Evolutionary conservation across 2,797 vertebrate species (phyloP), one percentile per base, ranked within the genome.

Genomic region (Heliangelus exortis): DNA sequence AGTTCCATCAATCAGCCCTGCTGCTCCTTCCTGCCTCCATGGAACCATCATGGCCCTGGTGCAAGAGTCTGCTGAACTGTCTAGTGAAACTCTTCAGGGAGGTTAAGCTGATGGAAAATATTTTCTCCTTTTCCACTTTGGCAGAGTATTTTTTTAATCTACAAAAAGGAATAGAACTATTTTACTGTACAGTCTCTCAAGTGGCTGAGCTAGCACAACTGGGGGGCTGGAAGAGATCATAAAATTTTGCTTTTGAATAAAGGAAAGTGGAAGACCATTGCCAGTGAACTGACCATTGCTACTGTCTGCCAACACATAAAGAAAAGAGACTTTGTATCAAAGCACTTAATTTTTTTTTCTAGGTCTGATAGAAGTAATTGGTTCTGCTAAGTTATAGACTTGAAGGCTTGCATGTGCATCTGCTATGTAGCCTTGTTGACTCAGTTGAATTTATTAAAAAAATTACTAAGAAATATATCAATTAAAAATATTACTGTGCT

Each of bases 401-500:
- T 87, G 57, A 33, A 65, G 45, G 61, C 36, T 73, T 63, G 53
- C 28, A 84, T 72, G 28, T 74, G 28, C 43, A 74, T 67, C 67
- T 89, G 68, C 68, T 47, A 68, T 26, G n/a, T 39, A 39, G 13
- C 53, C 26, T 88, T 45, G 34, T 5, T 79, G 59, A 36, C 36
- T 78, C 86, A 66, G 81, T 17, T 58, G 31, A 87, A 33, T 85
- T 88, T 4, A 5, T 45, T 6, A 8, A 61, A 80, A 77, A 79
- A 36, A 21, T 0, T 12, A 57, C 43, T 51, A 51, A 86, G 47
- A 87, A 95, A 67, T 68, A 41, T 0, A 87, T 43, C 54, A 62
- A 81, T 95, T 85, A 79, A 78, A 95, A 87, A 86, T 87, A 85
- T 58, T 89, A 61, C 36, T 47, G 41, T 2, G 10, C 26, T 67